Conservation (phyloP, 2,888 invertebrate genomes). For the Epiblema foenella region DNA sequence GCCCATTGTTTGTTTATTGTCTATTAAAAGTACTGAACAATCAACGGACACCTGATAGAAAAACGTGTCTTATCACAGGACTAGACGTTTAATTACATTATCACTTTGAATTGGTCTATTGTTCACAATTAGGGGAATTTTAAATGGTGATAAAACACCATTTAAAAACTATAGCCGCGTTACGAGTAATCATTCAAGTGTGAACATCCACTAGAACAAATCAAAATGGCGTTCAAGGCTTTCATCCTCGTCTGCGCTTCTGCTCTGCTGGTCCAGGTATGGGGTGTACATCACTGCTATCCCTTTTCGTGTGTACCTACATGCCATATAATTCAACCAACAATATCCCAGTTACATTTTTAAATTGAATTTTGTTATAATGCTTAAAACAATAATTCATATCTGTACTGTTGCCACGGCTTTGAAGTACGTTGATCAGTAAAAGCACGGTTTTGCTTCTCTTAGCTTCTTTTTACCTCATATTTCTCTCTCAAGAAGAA, state of each 20-base stretch:
- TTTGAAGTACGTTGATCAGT: no score
- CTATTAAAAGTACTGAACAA: no score
- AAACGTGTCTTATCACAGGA: slow-evolving; percentile 4
- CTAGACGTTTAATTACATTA: no score
- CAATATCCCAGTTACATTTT: no score
- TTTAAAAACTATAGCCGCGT: not conserved
- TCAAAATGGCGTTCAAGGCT: slow-evolving; percentile 31
- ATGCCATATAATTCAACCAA: no score
- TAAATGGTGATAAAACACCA: slow-evolving; percentile 1
- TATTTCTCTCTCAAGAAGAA: no score
- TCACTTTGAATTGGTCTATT: not conserved
- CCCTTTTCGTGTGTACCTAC: no score
- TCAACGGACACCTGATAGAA: not conserved
- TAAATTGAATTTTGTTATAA: no score
- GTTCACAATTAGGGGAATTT: not conserved
- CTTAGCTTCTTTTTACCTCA: no score
- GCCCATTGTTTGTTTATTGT: not conserved
- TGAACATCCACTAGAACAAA: slow-evolving; percentile 11
- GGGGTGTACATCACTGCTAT: not conserved
- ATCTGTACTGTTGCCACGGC: no score
- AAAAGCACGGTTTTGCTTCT: no score
- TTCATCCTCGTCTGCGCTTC: slow-evolving; percentile 42
- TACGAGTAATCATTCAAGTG: slow-evolving; percentile 8
- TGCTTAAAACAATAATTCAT: no score
- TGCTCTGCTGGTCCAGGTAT: slow-evolving; percentile 32